Evolutionary conservation across 2,888 invertebrate species (phyloP).

Genomic region (Sipunculus nudus): DNA sequence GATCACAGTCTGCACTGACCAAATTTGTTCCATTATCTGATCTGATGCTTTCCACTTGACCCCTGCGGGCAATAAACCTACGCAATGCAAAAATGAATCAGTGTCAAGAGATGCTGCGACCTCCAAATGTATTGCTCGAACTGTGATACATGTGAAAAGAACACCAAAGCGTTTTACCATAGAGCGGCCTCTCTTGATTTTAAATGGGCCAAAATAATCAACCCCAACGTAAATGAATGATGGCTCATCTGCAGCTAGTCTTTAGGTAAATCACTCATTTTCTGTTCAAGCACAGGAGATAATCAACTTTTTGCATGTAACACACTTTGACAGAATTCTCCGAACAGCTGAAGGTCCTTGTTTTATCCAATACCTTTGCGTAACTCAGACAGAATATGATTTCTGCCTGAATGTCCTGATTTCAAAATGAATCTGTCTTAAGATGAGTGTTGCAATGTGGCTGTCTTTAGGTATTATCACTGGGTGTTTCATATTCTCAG

Average conservation of each 20-base stretch:
- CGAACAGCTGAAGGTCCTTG: too few relatives aligned
- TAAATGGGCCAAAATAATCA: background rate
- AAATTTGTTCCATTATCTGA: slow-evolving; percentile 8
- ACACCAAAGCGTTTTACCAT: background rate
- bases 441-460: too few relatives aligned
- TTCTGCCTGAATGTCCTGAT: slow-evolving; percentile 1
- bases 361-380: background rate
- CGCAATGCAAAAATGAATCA: slow-evolving; percentile 5
- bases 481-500: background rate
- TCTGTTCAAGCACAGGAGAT: too few relatives aligned
- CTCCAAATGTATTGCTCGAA: slow-evolving; percentile 6
- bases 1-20: background rate
- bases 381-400: background rate
- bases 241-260: background rate
- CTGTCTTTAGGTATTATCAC: too few relatives aligned
- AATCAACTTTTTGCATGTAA: too few relatives aligned
- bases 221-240: background rate
- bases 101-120: background rate
- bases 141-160: background rate
- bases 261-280: background rate
- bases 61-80: slow-evolving; percentile 3
- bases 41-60: background rate
- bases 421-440: too few relatives aligned
- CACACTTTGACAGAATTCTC: too few relatives aligned
- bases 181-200: background rate